Evolutionary conservation across 2,797 vertebrate species (phyloP).

Genomic region (Vespertilio murinus): DNA sequence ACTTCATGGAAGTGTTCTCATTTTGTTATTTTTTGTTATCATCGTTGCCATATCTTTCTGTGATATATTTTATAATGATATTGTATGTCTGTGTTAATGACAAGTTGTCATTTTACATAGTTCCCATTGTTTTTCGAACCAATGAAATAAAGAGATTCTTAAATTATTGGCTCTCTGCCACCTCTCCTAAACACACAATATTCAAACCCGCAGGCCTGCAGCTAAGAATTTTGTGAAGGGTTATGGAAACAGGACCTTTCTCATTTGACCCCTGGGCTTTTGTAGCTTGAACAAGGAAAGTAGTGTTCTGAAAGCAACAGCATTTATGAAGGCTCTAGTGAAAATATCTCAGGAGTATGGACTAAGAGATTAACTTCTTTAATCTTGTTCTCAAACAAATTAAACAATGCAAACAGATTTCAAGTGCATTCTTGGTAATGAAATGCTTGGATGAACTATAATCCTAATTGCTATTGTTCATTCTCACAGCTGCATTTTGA

Average conservation of each 20-base stretch:
- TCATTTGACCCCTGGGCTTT: constrained; percentile 74
- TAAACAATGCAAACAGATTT: constrained; percentile 72
- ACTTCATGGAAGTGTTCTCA: constrained; percentile 53
- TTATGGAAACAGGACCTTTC: constrained; percentile 82
- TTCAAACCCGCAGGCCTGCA: constrained; percentile 68
- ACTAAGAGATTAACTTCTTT: constrained; percentile 71
- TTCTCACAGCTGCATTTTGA: constrained; percentile 74
- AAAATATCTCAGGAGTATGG: constrained; percentile 64
- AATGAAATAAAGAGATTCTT: constrained; percentile 78
- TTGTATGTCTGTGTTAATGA: constrained; percentile 39
- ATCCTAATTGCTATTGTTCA: constrained; percentile 74
- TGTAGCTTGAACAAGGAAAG: constrained; percentile 78
- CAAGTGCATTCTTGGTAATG: constrained; percentile 61
- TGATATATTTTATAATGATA: not conserved
- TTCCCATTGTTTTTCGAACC: constrained; percentile 70
- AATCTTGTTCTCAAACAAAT: constrained; percentile 65
- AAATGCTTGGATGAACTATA: constrained; percentile 75
- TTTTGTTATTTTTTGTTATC: constrained; percentile 57
- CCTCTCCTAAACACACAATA: constrained; percentile 25
- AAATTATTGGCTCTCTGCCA: constrained; percentile 65
- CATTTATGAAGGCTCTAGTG: constrained; percentile 54
- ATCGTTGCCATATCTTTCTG: constrained; percentile 46
- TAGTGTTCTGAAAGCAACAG: constrained; percentile 76
- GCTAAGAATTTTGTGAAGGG: constrained; percentile 77
- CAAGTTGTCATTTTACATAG: constrained; percentile 46